Conservation (phyloP, 2,797 vertebrate genomes). For the Tokudaia muenninki region DNA sequence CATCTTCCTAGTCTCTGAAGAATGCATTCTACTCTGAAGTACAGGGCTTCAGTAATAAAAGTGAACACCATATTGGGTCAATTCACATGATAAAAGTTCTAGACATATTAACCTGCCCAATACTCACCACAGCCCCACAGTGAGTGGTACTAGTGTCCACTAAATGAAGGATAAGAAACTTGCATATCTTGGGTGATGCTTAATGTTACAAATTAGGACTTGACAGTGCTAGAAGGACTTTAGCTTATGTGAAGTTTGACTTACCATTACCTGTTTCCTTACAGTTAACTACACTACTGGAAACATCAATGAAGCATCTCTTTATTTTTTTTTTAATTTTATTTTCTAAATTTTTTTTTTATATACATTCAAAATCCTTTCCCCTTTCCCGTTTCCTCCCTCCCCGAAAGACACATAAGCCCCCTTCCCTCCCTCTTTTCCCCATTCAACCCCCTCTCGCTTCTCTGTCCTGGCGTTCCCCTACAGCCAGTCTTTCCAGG, state of each 20-base stretch:
- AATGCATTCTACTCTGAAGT: background rate
- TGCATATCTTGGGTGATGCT: background rate
- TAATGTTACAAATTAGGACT: background rate
- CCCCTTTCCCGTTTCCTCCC: too few relatives aligned
- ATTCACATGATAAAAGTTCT: background rate
- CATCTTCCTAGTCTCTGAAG: background rate
- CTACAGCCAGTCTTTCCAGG: too few relatives aligned
- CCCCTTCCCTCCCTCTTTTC: too few relatives aligned
- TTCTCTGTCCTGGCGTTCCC: too few relatives aligned
- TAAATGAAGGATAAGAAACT: background rate
- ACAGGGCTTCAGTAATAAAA: background rate
- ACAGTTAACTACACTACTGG: conserved; percentile 15
- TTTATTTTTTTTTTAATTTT: too few relatives aligned
- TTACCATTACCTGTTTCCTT: background rate
- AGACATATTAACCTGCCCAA: background rate
- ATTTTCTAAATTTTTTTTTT: too few relatives aligned
- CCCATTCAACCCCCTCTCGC: too few relatives aligned
- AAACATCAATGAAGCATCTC: background rate
- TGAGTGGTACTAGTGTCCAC: background rate
- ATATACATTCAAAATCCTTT: too few relatives aligned
- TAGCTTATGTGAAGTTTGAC: background rate
- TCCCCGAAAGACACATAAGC: too few relatives aligned
- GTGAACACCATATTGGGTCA: background rate
- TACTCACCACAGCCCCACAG: background rate
- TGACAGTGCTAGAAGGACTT: background rate